Conservation (phyloP, 2,113 vertebrate genomes). For the Stegastes partitus region DNA sequence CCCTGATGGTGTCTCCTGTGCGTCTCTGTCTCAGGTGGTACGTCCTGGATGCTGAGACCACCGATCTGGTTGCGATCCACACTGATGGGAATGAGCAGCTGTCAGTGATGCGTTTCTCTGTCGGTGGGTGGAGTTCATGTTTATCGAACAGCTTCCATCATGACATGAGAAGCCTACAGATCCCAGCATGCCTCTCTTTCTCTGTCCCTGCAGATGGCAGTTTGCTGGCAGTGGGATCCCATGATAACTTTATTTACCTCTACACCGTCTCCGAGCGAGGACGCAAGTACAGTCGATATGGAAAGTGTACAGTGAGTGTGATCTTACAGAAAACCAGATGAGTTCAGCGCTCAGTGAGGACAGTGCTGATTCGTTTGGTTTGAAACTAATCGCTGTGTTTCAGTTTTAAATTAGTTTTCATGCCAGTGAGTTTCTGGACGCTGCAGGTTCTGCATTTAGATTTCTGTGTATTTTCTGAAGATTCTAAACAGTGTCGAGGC, state of each 20-base stretch:
- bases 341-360: too few relatives aligned
- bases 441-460: too few relatives aligned
- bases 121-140: conserved; percentile 86
- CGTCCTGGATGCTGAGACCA: conserved; percentile 94
- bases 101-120: conserved; percentile 96
- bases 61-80: conserved; percentile 96
- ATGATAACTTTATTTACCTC: conserved; percentile 99
- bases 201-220: conserved; percentile 87
- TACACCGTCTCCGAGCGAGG: conserved; percentile 94
- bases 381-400: too few relatives aligned
- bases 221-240: conserved; percentile 96
- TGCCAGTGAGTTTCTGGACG: too few relatives aligned
- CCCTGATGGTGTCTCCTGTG: neutral
- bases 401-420: too few relatives aligned
- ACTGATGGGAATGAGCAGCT: conserved; percentile 98
- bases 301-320: conserved; percentile 91
- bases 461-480: too few relatives aligned
- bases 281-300: conserved; percentile 95
- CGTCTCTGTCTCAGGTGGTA: conserved; percentile 89
- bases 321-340: too few relatives aligned
- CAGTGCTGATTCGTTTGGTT: too few relatives aligned
- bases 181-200: conserved; percentile 37
- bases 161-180: neutral
- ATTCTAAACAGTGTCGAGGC: too few relatives aligned
- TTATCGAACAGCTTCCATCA: neutral